phyloP scores from a whole-genome alignment of 2,113 vertebrate species.

The human (Homo sapiens) region GRCh38 chr11:8084001-8084500 shows the following conservation, averaged over 20 bases:
- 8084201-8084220: not conserved
- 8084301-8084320: constrained; percentile 43
- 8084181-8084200: not conserved
- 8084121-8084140: not conserved
- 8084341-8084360: not conserved
- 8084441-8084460: not conserved
- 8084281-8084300: constrained; percentile 34
- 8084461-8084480: not conserved
- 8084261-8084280: constrained; percentile 67
- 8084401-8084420: not conserved
- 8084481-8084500: not conserved
- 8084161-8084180: not conserved
- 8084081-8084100: not conserved
- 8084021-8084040: not conserved
- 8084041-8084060: not conserved
- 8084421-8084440: not conserved
- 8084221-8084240: constrained; percentile 16
- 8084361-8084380: not conserved
- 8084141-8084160: not conserved
- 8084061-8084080: not conserved
- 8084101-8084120: not conserved
- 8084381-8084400: not conserved
- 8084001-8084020: constrained; percentile 34
- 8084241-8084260: constrained; percentile 27
- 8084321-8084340: constrained; percentile 29